A percentile compares a stretch with the other conserved stretches of the same genome.
These are phyloP conservation scores for Lamellibrachia satsuma DNA, from an alignment of 2,888 invertebrate genomes.

Conservation along the genomic window DNA sequence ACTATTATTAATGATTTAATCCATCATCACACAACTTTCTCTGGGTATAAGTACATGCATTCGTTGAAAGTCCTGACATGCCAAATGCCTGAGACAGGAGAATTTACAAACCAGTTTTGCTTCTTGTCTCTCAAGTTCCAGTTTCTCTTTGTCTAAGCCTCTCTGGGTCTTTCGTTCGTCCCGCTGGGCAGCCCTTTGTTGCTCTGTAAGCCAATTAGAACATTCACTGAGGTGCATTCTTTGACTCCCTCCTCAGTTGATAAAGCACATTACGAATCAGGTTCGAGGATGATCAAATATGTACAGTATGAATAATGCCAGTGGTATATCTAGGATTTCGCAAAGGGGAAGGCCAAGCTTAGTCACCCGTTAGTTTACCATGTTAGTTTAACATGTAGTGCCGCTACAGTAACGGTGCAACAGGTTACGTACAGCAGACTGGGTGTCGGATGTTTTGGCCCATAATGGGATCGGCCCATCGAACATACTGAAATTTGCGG, in stretches of 20 bases:
- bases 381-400: too few relatives aligned
- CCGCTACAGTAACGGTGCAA: too few relatives aligned
- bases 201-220: neutral
- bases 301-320: too few relatives aligned
- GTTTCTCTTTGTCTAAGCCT: constrained; percentile 84
- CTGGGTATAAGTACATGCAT: neutral
- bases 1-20: neutral
- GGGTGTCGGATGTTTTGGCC: too few relatives aligned
- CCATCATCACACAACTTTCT: neutral
- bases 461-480: too few relatives aligned
- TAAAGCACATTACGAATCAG: too few relatives aligned
- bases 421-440: too few relatives aligned
- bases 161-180: constrained; percentile 76
- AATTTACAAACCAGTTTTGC: constrained; percentile 78
- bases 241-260: neutral
- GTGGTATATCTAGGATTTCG: too few relatives aligned
- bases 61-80: neutral
- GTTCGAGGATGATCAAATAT: too few relatives aligned
- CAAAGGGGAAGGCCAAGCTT: too few relatives aligned
- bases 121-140: constrained; percentile 85
- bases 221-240: neutral
- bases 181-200: neutral
- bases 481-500: too few relatives aligned
- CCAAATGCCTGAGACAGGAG: neutral
- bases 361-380: too few relatives aligned